These are phyloP conservation scores for Dascillus cervinus DNA, from an alignment of 2,888 invertebrate genomes.

Conservation along the genomic window DNA sequence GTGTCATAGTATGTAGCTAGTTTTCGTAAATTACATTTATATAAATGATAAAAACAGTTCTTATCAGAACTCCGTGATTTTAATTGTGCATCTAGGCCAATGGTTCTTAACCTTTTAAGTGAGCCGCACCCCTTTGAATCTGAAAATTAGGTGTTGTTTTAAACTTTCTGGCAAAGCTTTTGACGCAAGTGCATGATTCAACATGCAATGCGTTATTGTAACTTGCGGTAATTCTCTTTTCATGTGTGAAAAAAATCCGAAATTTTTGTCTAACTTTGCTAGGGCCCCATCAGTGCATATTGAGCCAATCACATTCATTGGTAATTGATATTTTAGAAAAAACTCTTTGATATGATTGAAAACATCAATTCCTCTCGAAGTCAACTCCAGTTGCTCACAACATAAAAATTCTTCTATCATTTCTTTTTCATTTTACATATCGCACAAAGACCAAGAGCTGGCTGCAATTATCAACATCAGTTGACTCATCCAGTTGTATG, in stretches of 20 bases:
- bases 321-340: conserved; percentile 4
- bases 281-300: conserved; percentile 3
- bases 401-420: not conserved
- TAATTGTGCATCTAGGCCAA: too few species aligned
- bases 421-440: not conserved
- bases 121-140: too few species aligned
- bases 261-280: conserved; percentile 2
- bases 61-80: too few species aligned
- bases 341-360: conserved; percentile 4
- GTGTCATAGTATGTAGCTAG: too few species aligned
- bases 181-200: conserved; percentile 5
- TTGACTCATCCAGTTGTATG: not conserved
- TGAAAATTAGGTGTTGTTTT: conserved; percentile 1
- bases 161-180: conserved; percentile 3
- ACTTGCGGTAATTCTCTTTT: conserved; percentile 6
- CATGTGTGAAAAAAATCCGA: conserved; percentile 3
- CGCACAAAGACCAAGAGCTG: not conserved
- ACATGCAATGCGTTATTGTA: conserved; percentile 4
- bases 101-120: too few species aligned
- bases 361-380: conserved; percentile 3
- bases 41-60: too few species aligned
- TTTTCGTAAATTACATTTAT: too few species aligned
- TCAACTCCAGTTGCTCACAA: conserved; percentile 1
- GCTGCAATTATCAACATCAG: not conserved
- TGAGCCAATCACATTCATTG: conserved; percentile 4